phyloP scores from a whole-genome alignment of 2,113 vertebrate species.

The Melospiza melodia region DNA sequence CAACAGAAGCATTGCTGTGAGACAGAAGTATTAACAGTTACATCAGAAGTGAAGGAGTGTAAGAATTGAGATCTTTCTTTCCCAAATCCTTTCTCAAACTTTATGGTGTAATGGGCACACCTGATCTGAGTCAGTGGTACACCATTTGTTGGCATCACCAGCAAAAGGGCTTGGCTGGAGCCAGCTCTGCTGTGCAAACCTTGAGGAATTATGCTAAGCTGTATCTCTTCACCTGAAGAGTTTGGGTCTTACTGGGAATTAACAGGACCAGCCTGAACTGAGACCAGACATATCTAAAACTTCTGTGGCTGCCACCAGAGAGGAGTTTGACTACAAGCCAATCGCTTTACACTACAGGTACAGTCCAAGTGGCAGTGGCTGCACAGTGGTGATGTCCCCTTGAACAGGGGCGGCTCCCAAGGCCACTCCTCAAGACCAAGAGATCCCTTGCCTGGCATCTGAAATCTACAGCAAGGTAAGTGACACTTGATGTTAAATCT shows the following conservation, averaged over 20 bases:
- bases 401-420: background rate
- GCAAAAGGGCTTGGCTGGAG: background rate
- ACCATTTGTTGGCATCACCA: background rate
- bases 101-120: background rate
- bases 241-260: background rate
- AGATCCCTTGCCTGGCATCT: background rate
- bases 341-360: background rate
- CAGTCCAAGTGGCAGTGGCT: background rate
- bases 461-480: background rate
- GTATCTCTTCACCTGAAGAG: background rate
- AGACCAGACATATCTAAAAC: background rate
- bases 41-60: background rate
- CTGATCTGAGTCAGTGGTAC: background rate
- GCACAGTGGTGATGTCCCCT: background rate
- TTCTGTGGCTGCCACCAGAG: background rate
- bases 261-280: background rate
- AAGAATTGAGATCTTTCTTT: background rate
- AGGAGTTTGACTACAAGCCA: background rate
- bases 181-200: background rate
- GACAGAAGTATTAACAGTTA: background rate
- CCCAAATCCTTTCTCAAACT: background rate
- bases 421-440: background rate
- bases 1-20: background rate
- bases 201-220: background rate
- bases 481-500: background rate